Evolutionary conservation across 2,888 invertebrate species (phyloP), one percentile per base, ranked within the genome.

Genomic region (Serripes groenlandicus): DNA sequence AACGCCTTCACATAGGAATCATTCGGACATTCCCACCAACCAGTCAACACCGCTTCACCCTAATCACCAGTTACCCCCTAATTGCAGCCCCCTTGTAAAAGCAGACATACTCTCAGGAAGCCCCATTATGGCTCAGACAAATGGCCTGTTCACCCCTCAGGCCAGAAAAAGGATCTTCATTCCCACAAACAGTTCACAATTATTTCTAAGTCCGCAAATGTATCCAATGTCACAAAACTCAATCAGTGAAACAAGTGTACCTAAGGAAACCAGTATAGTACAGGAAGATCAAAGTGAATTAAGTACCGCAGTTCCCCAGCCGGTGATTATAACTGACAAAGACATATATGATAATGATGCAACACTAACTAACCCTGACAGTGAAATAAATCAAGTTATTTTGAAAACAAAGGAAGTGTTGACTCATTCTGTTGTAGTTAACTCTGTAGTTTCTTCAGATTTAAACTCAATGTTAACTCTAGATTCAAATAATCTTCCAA

Each of bases 1-100:
- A 9, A 42, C 42, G 11, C 66, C 42, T 0, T 37, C 66, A 3
- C 21, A 35, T 4, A 66, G 66, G 28, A 4, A 1, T 66, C 4
- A 23, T 37, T 1, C 42, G 9, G 26, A 18, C 18, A 56, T 15
- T 15, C 15, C 34, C 56, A 32, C 23, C 56, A 71, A 35, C 49
- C 70, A 7, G 30, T 69, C 28, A 54, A 83, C 34, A 58, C 83
- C 26, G 69, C 77, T 32, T 62, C 81, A n/a, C 42, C 58, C 28
- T 69, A 70, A 21, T 58, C 76, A 56, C 30, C 54, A 5, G 9
- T 3, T 42, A 66, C 42, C 37, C 18, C 15, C 54, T 11, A 72
- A 73, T 26, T 85, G 81, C 42, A 85, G 85, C 56, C 85, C 85
- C 21, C 78, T 81, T 9, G 81, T 81, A 7, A 85, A 76, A 52